Conservation (phyloP, 2,113 vertebrate species). For the Archocentrus centrarchus region DNA sequence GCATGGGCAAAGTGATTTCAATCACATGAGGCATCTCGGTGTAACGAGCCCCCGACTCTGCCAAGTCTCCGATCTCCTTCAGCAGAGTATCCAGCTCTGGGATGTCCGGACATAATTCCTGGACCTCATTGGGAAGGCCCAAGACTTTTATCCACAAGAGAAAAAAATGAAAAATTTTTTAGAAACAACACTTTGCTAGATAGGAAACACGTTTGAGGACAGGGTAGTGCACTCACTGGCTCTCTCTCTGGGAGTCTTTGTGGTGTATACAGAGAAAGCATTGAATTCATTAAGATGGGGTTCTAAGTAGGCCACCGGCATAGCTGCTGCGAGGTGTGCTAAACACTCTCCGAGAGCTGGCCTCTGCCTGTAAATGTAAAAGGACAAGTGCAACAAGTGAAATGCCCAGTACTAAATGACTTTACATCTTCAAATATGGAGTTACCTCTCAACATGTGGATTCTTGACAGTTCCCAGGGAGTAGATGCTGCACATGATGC, state of each 20-base stretch:
- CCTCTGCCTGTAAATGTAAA: slow-evolving; percentile 80
- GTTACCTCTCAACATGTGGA: slow-evolving; percentile 91
- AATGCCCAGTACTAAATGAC: not conserved
- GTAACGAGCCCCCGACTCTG: slow-evolving; percentile 93
- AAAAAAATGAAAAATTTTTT: not conserved
- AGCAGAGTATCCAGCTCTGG: slow-evolving; percentile 88
- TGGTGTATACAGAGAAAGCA: slow-evolving; percentile 92
- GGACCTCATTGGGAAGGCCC: slow-evolving; percentile 90
- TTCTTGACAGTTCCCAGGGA: slow-evolving; percentile 93
- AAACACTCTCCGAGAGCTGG: slow-evolving; percentile 93
- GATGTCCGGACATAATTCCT: slow-evolving; percentile 93
- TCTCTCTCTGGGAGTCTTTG: slow-evolving; percentile 91
- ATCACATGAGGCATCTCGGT: slow-evolving; percentile 98
- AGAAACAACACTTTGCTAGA: not conserved
- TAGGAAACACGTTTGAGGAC: not conserved
- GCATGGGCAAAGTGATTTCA: slow-evolving; percentile 94
- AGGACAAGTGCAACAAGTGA: not conserved
- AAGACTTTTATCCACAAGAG: slow-evolving; percentile 77
- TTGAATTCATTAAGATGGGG: slow-evolving; percentile 90
- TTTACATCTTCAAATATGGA: not conserved
- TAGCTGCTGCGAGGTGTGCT: slow-evolving; percentile 91
- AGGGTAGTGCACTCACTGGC: slow-evolving; percentile 83
- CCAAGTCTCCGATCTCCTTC: slow-evolving; percentile 91
- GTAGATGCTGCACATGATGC: slow-evolving; percentile 94
- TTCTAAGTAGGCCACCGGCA: slow-evolving; percentile 94